Evolutionary conservation across 2,797 vertebrate species (phyloP), one percentile per base, ranked within the genome.

Genomic region (Pterois miles): DNA sequence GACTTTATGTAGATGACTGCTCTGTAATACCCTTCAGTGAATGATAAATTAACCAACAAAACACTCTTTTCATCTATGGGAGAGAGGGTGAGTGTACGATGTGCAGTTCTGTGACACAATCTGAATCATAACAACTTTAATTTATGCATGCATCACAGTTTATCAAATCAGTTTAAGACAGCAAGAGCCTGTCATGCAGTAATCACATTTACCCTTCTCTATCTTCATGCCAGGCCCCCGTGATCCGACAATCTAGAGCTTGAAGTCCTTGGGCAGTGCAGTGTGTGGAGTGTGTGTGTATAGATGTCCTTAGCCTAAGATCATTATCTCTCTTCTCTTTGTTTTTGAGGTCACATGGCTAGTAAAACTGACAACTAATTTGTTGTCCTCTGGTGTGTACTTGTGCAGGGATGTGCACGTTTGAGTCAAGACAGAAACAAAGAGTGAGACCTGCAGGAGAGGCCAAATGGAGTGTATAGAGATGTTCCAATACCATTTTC

Each of bases 31-130:
- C 82, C 69, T 83, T 73, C 63, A 82, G 81, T 80, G 70, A 86
- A 86, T 86, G 89, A 93, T 92, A 82, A 94, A 94, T 94, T 78
- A 93, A 90, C 84, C 86, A 91, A 82, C 78, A 80, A 77, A 91
- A 84, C 82, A 85, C 80, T 71, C 60, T 87, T 93, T 91, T 90
- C 46, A 71, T 88, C 90, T 82, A 88, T 80, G 65, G 71, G 71
- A 89, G 77, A 65, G 69, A 82, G 57, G 68, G 52, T 62, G 60
- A 66, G 52, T 70, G 76, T 71, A 64, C 74, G 79, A 88, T 82
- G 78, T 82, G 82, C 34, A 36, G 27, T 59, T 80, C 43, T 57
- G 20, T 70, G 48, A 77, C 63, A 74, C 74, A 78, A 64, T 92
- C 87, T 92, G 92, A 91, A 93, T 94, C 86, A 91, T 71, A 71